A percentile compares a stretch with the other conserved stretches of the same genome.
phyloP scores from a whole-genome alignment of 2,888 invertebrate genomes.

The Andrena camellia region DNA sequence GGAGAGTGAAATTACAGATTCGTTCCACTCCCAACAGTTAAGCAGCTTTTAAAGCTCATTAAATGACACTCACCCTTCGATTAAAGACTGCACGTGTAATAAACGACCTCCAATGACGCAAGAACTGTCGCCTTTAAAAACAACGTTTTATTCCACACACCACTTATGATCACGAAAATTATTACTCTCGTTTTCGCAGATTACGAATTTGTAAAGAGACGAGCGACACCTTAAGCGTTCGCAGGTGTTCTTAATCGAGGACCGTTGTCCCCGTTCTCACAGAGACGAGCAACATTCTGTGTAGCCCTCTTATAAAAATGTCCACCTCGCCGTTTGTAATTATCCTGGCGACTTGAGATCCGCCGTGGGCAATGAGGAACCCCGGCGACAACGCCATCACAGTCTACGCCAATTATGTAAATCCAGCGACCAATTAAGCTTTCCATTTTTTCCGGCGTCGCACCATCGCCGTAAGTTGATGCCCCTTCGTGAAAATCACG shows the following conservation, averaged over 20 bases:
- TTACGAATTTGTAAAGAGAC: conserved; percentile 32
- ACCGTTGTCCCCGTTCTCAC: conserved; percentile 24
- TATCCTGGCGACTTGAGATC: conserved; percentile 50
- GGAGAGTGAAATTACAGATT: too few relatives aligned
- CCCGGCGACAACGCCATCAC: conserved; percentile 46
- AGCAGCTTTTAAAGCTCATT: neutral
- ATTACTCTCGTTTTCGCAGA: conserved; percentile 18
- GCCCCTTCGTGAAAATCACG: conserved; percentile 11
- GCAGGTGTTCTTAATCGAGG: conserved; percentile 41
- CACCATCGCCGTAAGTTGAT: neutral
- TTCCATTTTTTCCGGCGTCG: conserved; percentile 32
- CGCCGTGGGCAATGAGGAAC: conserved; percentile 33
- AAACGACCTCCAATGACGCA: neutral
- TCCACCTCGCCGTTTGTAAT: conserved; percentile 51
- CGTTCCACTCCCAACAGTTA: too few relatives aligned
- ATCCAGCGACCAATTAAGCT: conserved; percentile 65
- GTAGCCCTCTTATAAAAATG: conserved; percentile 30
- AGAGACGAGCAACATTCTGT: neutral
- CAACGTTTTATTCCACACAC: neutral
- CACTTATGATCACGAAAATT: conserved; percentile 20
- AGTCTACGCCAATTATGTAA: conserved; percentile 73
- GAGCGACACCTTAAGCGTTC: conserved; percentile 2
- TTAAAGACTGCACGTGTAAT: neutral
- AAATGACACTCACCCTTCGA: neutral
- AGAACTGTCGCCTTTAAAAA: neutral